Base-by-base conservation (phyloP, 2,888 invertebrate species). In the Ctena decussata region DNA sequence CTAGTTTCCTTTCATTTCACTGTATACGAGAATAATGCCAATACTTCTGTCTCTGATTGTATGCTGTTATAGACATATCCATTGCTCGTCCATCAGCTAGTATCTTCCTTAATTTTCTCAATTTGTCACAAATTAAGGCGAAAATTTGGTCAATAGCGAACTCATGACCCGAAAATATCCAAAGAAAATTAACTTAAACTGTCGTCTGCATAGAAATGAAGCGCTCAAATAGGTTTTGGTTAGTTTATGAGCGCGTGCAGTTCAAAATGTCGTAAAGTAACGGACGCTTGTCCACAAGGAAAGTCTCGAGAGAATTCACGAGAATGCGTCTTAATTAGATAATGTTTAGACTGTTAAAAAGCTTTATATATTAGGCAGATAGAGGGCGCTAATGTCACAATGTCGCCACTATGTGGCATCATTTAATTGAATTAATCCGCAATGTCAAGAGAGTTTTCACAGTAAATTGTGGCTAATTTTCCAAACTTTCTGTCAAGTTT, bases 281-380 rank as follows among this genome's bases (percentile, higher is more conserved):
- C 76, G 78, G 53, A 44, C 77, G 73, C 46, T 75, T 60, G 81
- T 71, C 70, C 53, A 77, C 70, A 44, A 37, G 27, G 70, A 27
- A 53, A 49, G 39, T 78, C 81, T 79, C 78, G 27, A 5, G 81
- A 81, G 81, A 78, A 35, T 71, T 57, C 57, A 49, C 44, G 60
- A 60, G 70, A 44, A 70, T 37, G 71, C 46, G 27, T 46, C 72
- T 73, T 85, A 85, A 85, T 85, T 81, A 74, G 85, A 85, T 85
- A 85, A 85, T 85, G 76, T 85, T 82, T 85, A 75, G 78, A 81
- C 78, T 69, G 76, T 78, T 69, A 57, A 72, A 65, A 49, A 49
- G 81, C 75, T 71, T 85, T 78, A 81, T 85, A 85, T 85, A 85
- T 81, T 85, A 77, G 77, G 60, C 78, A 70, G 74, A 69, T 78